A percentile compares a stretch with the other conserved stretches of the same genome.
These are phyloP conservation scores for Drosophila malerkotliana DNA, from an alignment of 1,140 invertebrate species.

Conservation along the genomic window DNA sequence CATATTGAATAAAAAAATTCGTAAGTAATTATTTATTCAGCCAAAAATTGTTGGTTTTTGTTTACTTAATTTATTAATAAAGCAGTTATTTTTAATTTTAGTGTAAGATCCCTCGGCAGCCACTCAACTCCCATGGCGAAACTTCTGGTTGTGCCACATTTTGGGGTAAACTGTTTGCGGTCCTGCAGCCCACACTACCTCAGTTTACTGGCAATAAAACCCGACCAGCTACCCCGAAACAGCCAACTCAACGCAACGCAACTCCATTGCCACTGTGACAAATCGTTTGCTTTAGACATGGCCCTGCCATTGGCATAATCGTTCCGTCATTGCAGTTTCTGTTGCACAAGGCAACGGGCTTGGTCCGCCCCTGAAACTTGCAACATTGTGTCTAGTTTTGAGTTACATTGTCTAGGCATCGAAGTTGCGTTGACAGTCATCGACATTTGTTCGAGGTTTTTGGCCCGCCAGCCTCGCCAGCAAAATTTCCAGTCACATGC, in stretches of 20 bases:
- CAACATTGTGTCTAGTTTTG: slow-evolving; percentile 74
- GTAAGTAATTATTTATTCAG: not conserved
- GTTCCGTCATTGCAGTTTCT: slow-evolving; percentile 74
- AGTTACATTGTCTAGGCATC: slow-evolving; percentile 75
- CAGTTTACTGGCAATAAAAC: slow-evolving; percentile 63
- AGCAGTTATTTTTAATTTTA: not conserved
- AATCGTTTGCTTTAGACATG: slow-evolving; percentile 78
- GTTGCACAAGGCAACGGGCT: slow-evolving; percentile 47
- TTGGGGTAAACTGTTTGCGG: slow-evolving; percentile 67
- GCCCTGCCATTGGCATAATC: slow-evolving; percentile 74
- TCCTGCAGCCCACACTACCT: slow-evolving; percentile 35
- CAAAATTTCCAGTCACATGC: slow-evolving; percentile 55
- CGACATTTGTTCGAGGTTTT: slow-evolving; percentile 55
- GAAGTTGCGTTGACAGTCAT: slow-evolving; percentile 76
- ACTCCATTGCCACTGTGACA: slow-evolving; percentile 67
- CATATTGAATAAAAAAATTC: too few species aligned
- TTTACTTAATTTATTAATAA: not conserved
- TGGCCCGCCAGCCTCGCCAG: slow-evolving; percentile 13
- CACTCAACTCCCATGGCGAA: slow-evolving; percentile 4
- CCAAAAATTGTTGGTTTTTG: not conserved
- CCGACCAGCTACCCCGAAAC: slow-evolving; percentile 16
- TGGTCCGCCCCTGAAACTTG: slow-evolving; percentile 21
- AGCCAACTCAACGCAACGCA: slow-evolving; percentile 15
- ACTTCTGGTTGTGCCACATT: slow-evolving; percentile 19
- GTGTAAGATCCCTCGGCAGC: slow-evolving; percentile 9